Evolutionary conservation across 2,797 vertebrate species (phyloP).

Genomic region (Phrynocephalus vlangalii): DNA sequence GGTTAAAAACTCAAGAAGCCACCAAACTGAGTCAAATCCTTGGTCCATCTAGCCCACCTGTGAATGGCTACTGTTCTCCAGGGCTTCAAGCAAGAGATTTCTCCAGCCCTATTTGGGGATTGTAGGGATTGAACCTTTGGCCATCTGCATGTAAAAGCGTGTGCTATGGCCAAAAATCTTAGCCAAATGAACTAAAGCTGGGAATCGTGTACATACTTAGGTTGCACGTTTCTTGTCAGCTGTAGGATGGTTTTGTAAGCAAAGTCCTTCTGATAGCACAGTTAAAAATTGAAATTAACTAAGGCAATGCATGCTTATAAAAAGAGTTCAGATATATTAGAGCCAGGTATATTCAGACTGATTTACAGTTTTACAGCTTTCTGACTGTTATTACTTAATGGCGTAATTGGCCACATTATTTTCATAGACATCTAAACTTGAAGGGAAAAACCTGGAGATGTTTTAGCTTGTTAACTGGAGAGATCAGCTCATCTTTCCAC

Average conservation of each 20-base stretch:
- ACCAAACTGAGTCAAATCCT: no score
- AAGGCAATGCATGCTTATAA: slow-evolving; percentile 30
- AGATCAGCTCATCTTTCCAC: slow-evolving; percentile 28
- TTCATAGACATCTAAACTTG: slow-evolving; percentile 54
- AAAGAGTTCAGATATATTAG: slow-evolving; percentile 46
- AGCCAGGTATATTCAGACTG: slow-evolving; percentile 38
- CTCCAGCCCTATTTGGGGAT: no score
- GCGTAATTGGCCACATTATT: slow-evolving; percentile 34
- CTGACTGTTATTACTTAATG: slow-evolving; percentile 35
- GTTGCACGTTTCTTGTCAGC: neutral
- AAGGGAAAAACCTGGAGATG: neutral
- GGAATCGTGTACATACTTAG: neutral
- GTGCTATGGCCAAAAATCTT: no score
- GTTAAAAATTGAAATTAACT: neutral
- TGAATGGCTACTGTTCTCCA: no score
- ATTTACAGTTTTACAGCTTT: slow-evolving; percentile 50
- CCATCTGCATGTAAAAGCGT: no score
- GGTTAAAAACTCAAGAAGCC: no score
- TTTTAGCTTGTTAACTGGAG: slow-evolving; percentile 26
- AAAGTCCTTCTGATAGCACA: neutral
- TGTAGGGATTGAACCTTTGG: no score
- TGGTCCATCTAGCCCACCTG: no score
- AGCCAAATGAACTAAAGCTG: neutral
- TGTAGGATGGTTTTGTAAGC: neutral
- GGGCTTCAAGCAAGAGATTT: no score